Evolutionary conservation across 2,797 vertebrate genomes (phyloP).

Genomic region (Peromyscus eremicus): DNA sequence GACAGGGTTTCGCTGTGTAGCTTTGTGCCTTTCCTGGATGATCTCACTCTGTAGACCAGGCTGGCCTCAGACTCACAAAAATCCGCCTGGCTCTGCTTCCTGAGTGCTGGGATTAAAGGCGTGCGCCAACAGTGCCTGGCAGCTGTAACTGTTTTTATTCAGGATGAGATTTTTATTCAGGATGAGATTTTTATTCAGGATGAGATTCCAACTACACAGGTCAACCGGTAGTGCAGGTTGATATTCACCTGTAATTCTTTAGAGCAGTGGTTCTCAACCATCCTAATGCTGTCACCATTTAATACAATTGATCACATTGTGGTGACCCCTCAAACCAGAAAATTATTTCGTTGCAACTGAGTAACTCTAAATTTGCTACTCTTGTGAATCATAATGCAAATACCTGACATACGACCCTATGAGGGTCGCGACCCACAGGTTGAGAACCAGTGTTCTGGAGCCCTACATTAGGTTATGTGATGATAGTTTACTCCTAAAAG

Average conservation of each 20-base stretch:
- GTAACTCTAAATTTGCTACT: neutral
- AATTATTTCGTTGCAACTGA: neutral
- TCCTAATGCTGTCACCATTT: neutral
- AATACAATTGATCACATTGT: neutral
- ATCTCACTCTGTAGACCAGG: too few species aligned
- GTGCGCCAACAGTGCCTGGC: too few species aligned
- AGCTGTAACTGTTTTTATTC: too few species aligned
- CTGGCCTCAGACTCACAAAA: too few species aligned
- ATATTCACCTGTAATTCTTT: conserved; percentile 42
- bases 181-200: neutral
- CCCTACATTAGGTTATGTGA: neutral
- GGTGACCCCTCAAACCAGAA: neutral
- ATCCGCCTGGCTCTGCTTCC: too few species aligned
- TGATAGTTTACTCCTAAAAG: neutral
- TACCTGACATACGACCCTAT: neutral
- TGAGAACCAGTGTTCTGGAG: neutral
- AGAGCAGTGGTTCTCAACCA: neutral
- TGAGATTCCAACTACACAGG: neutral
- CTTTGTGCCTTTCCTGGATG: too few species aligned
- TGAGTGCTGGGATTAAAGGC: too few species aligned
- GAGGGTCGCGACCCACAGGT: neutral
- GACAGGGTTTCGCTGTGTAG: too few species aligned
- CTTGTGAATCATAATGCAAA: neutral
- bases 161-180: neutral
- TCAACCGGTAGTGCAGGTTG: neutral